Percentiles rank a stretch among this genome's conserved stretches.
phyloP scores from a whole-genome alignment of 2,888 invertebrate genomes.

The Acleris laterana region DNA sequence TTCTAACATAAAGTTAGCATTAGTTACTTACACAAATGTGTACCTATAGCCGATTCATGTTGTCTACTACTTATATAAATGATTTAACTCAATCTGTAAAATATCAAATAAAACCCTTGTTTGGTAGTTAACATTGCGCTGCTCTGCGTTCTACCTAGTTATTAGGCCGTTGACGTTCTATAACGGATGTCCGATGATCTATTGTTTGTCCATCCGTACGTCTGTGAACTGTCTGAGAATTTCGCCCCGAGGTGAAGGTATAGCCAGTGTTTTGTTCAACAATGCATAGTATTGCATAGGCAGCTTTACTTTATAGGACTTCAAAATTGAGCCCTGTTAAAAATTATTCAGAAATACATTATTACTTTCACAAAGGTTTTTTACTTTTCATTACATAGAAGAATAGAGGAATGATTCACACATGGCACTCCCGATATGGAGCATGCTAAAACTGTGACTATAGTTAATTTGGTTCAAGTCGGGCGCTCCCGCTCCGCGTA shows the following conservation, averaged over 20 bases:
- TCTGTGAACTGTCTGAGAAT: conserved; percentile 66
- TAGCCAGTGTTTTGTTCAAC: conserved; percentile 39
- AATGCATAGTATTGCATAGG: conserved; percentile 15
- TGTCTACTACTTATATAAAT: not conserved
- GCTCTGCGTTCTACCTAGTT: conserved; percentile 57
- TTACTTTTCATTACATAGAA: too few relatives aligned
- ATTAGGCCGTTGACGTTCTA: conserved; percentile 65
- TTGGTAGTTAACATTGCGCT: conserved; percentile 26
- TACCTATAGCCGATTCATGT: too few relatives aligned
- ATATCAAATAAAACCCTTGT: conserved; percentile 12
- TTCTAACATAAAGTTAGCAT: not conserved
- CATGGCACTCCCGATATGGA: conserved; percentile 45
- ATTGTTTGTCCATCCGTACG: conserved; percentile 64
- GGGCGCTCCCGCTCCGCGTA: conserved; percentile 67
- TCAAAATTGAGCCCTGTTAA: not conserved
- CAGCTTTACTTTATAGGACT: conserved; percentile 20
- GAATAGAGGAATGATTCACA: conserved; percentile 12
- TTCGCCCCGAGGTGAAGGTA: conserved; percentile 53
- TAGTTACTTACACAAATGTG: too few relatives aligned
- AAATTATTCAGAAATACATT: not conserved
- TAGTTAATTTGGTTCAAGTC: conserved; percentile 75
- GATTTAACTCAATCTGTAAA: conserved; percentile 6
- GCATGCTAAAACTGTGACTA: conserved; percentile 61
- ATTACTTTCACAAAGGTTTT: too few relatives aligned
- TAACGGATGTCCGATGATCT: conserved; percentile 72